Evolutionary conservation across 2,113 vertebrate genomes (phyloP).

Genomic region (Varanus komodoensis): DNA sequence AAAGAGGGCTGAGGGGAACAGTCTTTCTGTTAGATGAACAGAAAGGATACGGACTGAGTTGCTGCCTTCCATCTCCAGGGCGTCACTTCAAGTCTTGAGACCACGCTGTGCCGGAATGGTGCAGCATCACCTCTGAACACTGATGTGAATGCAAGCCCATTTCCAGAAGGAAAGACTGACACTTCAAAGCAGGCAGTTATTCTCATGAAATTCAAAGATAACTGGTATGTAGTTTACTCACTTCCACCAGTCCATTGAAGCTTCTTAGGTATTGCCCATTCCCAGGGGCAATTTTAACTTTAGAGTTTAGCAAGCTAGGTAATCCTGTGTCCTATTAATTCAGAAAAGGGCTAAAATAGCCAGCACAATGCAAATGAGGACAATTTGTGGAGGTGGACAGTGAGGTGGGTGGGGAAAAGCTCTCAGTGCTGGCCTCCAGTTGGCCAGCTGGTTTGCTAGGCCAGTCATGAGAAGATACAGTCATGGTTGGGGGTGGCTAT

Average conservation of each 20-base stretch:
- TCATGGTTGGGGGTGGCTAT: slow-evolving; percentile 24
- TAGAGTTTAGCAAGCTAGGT: slow-evolving; percentile 48
- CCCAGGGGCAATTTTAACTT: slow-evolving; percentile 27
- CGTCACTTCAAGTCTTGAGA: slow-evolving; percentile 49
- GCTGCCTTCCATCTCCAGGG: slow-evolving; percentile 60
- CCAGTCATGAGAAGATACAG: slow-evolving; percentile 41
- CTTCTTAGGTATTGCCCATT: slow-evolving; percentile 6
- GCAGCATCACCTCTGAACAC: slow-evolving; percentile 45
- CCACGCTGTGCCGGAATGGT: slow-evolving; percentile 39
- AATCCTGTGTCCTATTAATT: slow-evolving; percentile 59
- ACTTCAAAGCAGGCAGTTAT: slow-evolving; percentile 39
- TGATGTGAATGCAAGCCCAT: slow-evolving; percentile 7
- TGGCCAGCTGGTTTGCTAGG: slow-evolving; percentile 54
- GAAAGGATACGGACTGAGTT: slow-evolving; percentile 23
- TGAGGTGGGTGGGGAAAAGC: not conserved
- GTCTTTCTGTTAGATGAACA: slow-evolving; percentile 37
- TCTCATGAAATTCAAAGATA: slow-evolving; percentile 44
- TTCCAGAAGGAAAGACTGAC: slow-evolving; percentile 35
- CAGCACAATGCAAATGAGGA: slow-evolving; percentile 44
- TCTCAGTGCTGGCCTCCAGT: not conserved
- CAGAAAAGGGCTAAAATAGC: slow-evolving; percentile 55
- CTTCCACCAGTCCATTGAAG: slow-evolving; percentile 36
- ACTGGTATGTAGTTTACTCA: slow-evolving; percentile 23
- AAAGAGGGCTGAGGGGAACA: not conserved
- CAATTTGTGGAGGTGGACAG: not conserved